These are phyloP conservation scores for Brachyptera putata DNA, from an alignment of 2,888 invertebrate species.

Conservation along the genomic window DNA sequence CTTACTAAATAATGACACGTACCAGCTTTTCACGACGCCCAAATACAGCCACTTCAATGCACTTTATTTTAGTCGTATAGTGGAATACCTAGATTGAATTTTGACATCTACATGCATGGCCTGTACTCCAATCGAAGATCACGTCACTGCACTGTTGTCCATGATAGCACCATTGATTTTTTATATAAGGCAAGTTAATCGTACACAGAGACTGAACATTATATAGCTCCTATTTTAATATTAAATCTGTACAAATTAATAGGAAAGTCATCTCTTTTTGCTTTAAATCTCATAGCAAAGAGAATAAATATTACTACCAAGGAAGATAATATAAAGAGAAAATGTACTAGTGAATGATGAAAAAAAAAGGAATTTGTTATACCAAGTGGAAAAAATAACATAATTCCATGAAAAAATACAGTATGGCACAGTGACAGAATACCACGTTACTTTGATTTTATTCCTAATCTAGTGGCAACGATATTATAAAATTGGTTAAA, in stretches of 20 bases:
- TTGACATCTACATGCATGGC: too few relatives aligned
- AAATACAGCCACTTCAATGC: too few relatives aligned
- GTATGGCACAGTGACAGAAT: slow-evolving; percentile 17
- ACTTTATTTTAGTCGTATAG: too few relatives aligned
- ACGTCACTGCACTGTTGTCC: too few relatives aligned
- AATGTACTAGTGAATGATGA: background rate
- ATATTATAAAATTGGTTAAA: background rate
- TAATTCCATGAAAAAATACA: slow-evolving; percentile 10
- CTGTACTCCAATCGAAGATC: too few relatives aligned
- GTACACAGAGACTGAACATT: too few relatives aligned
- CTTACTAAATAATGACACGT: too few relatives aligned
- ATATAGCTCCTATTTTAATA: background rate
- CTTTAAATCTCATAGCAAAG: background rate
- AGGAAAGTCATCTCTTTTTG: background rate
- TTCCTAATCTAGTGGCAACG: background rate
- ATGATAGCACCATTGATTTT: too few relatives aligned
- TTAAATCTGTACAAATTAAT: background rate
- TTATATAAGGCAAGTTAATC: too few relatives aligned
- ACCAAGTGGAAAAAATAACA: background rate
- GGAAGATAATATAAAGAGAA: background rate
- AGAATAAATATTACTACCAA: slow-evolving; percentile 1
- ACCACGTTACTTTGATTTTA: slow-evolving; percentile 15
- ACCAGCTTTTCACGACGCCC: too few relatives aligned
- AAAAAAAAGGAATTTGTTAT: background rate
- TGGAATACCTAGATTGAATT: too few relatives aligned